A percentile compares a stretch with the other conserved stretches of the same genome.
These are phyloP conservation scores for Venustaconcha ellipsiformis DNA, from an alignment of 1,140 invertebrate genomes.

Conservation along the genomic window DNA sequence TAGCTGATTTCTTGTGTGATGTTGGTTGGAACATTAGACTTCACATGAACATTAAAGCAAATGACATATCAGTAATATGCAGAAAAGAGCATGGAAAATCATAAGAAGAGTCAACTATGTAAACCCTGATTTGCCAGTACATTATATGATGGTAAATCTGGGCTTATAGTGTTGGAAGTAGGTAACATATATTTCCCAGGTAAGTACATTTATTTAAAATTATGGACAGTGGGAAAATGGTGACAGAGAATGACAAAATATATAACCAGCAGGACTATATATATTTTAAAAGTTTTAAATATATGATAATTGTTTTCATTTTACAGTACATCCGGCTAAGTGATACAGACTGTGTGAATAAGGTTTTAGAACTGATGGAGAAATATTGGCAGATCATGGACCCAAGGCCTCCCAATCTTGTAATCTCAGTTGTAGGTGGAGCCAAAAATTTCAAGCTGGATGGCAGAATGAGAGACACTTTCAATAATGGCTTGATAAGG, in stretches of 20 bases:
- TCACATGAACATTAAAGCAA: too few species aligned
- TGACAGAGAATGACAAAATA: not conserved
- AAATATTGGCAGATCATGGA: slow-evolving; percentile 80
- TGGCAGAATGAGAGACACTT: slow-evolving; percentile 66
- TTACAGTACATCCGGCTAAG: slow-evolving; percentile 88
- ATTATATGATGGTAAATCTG: too few species aligned
- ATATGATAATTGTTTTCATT: slow-evolving; percentile 7
- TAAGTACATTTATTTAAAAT: not conserved
- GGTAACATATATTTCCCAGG: too few species aligned
- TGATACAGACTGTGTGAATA: slow-evolving; percentile 91
- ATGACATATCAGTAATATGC: too few species aligned
- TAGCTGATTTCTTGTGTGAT: too few species aligned
- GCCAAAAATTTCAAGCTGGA: slow-evolving; percentile 70
- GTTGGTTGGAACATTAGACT: too few species aligned
- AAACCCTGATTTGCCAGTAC: too few species aligned
- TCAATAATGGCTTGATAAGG: slow-evolving; percentile 68
- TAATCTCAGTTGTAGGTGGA: slow-evolving; percentile 70
- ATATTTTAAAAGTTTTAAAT: not conserved
- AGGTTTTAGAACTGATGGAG: slow-evolving; percentile 89
- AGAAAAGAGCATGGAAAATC: too few species aligned
- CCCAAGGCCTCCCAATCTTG: slow-evolving; percentile 65
- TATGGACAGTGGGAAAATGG: not conserved
- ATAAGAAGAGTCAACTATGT: too few species aligned
- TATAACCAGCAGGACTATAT: not conserved
- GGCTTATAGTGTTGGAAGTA: too few species aligned